These are phyloP conservation scores for Synergus itoensis DNA, from an alignment of 2,888 invertebrate species.

Conservation along the genomic window DNA sequence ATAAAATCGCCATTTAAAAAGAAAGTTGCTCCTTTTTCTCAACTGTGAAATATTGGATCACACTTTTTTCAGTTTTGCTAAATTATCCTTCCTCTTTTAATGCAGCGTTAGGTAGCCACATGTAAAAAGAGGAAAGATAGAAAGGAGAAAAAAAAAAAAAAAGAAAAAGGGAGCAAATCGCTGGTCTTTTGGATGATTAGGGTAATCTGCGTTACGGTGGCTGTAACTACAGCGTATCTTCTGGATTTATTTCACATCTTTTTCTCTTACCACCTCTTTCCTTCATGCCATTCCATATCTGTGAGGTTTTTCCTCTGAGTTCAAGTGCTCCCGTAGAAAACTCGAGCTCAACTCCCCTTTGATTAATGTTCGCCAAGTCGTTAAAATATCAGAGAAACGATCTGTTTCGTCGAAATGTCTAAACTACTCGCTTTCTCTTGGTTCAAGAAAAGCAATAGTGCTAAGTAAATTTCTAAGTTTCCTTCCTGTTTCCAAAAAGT, in stretches of 20 bases:
- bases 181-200: slow-evolving; percentile 40
- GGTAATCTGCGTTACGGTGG: slow-evolving; percentile 39
- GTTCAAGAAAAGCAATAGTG: background rate
- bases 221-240: slow-evolving; percentile 36
- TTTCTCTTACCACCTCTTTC: slow-evolving; percentile 32
- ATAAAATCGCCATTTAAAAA: background rate
- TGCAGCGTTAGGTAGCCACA: background rate
- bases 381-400: slow-evolving; percentile 33
- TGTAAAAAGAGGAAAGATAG: background rate
- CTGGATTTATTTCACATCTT: slow-evolving; percentile 40
- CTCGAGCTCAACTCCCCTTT: slow-evolving; percentile 26
- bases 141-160: background rate
- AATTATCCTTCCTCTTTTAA: slow-evolving; percentile 1
- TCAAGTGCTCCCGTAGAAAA: slow-evolving; percentile 14
- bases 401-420: slow-evolving; percentile 18
- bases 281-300: slow-evolving; percentile 24
- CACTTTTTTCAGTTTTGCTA: background rate
- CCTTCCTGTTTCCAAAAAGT: background rate
- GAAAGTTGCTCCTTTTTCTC: background rate
- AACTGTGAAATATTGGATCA: background rate
- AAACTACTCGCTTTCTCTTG: background rate
- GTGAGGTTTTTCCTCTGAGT: slow-evolving; percentile 23
- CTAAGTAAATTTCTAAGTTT: background rate
- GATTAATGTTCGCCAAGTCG: slow-evolving; percentile 37
- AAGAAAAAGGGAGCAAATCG: slow-evolving; percentile 30